Percentiles rank a stretch among this genome's conserved stretches.
Conservation (phyloP, 1,140 invertebrate species). For the Dendroctonus valens region DNA sequence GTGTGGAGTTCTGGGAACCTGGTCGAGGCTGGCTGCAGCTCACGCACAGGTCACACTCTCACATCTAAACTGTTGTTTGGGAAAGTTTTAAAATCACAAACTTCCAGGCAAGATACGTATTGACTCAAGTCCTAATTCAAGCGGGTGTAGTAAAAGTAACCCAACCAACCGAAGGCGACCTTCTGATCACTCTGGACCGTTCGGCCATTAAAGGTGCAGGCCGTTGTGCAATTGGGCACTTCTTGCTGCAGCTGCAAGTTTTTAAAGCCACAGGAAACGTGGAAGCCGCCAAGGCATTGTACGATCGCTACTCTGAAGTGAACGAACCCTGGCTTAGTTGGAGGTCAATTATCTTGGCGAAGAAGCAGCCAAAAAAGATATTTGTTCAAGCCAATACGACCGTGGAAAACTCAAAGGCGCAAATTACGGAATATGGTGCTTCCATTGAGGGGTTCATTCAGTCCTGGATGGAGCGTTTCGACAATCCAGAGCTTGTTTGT, state of each 20-base stretch:
- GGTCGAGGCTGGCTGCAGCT: conserved; percentile 84
- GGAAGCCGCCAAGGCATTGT: conserved; percentile 65
- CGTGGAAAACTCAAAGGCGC: conserved; percentile 54
- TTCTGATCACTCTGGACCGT: conserved; percentile 75
- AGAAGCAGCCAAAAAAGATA: conserved; percentile 88
- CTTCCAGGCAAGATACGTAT: conserved; percentile 79
- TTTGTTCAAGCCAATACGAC: conserved; percentile 85
- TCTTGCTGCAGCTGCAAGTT: conserved; percentile 70
- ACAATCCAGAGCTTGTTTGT: conserved; percentile 38
- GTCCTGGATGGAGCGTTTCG: conserved; percentile 79
- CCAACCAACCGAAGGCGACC: conserved; percentile 66
- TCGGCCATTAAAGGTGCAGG: conserved; percentile 80
- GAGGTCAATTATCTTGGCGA: conserved; percentile 81
- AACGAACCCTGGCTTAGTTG: conserved; percentile 66
- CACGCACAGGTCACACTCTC: conserved; percentile 48
- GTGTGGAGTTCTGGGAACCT: conserved; percentile 90
- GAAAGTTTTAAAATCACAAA: background rate
- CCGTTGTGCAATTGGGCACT: conserved; percentile 76
- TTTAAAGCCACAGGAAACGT: conserved; percentile 88
- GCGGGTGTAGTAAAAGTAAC: conserved; percentile 79
- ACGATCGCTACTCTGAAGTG: conserved; percentile 77
- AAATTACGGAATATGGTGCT: conserved; percentile 71
- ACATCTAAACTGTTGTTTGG: too few species aligned
- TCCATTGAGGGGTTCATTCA: conserved; percentile 73
- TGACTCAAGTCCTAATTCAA: conserved; percentile 82